phyloP scores from a whole-genome alignment of 2,888 invertebrate species.

The Orthosia gracilis region DNA sequence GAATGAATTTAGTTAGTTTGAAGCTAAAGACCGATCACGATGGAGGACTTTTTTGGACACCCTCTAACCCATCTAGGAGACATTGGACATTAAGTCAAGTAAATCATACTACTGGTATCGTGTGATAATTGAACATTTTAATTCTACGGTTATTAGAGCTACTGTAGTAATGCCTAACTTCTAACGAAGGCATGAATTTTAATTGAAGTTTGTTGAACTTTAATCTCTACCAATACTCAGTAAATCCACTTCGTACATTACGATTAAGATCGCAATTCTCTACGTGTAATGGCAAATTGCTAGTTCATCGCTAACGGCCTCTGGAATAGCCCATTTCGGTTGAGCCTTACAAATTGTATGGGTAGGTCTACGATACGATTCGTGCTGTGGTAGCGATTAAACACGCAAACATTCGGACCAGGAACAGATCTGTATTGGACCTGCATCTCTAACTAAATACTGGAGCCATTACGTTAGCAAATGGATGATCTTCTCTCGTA shows the following conservation, averaged over 20 bases:
- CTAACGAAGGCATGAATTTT: conserved; percentile 9
- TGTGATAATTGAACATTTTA: neutral
- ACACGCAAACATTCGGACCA: conserved; percentile 47
- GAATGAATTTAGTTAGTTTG: no score
- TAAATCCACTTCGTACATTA: conserved; percentile 50
- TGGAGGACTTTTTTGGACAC: no score
- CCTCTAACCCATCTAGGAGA: no score
- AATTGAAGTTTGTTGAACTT: conserved; percentile 39
- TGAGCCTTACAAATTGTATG: conserved; percentile 62
- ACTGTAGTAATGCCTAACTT: neutral
- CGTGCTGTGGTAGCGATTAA: conserved; percentile 49
- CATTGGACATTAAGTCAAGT: no score
- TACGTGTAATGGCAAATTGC: conserved; percentile 61
- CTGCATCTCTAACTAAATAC: conserved; percentile 39
- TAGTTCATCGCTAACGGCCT: conserved; percentile 59
- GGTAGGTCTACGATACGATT: conserved; percentile 55
- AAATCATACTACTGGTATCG: no score
- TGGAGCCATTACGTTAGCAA: conserved; percentile 37
- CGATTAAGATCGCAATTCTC: conserved; percentile 62
- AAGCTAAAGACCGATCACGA: no score
- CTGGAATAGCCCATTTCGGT: conserved; percentile 59
- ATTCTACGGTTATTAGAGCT: neutral
- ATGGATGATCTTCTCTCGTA: conserved; percentile 26
- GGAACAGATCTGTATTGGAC: conserved; percentile 41
- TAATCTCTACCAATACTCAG: conserved; percentile 47